Percentiles rank a stretch among this genome's conserved stretches.
Conservation (phyloP, 2,797 vertebrate species). For the Lycodopsis pacificus region DNA sequence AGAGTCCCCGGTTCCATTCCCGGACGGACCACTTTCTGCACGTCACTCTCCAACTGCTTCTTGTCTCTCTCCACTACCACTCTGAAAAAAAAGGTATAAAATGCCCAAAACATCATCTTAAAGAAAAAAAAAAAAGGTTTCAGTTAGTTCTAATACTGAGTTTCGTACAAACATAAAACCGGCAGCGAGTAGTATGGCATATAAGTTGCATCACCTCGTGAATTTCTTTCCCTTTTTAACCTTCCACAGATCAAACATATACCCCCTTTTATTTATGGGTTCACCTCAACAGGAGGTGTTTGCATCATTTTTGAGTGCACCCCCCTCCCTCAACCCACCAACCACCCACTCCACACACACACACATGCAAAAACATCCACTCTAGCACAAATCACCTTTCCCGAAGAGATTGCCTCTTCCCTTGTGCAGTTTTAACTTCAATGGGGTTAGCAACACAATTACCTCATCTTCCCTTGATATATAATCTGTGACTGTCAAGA, state of each 20-base stretch:
- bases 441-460: constrained; percentile 68
- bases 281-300: constrained; percentile 49
- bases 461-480: constrained; percentile 68
- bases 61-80: not conserved
- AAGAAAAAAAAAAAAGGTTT: not conserved
- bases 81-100: not conserved
- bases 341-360: constrained; percentile 14
- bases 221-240: constrained; percentile 32
- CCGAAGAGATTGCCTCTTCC: constrained; percentile 40
- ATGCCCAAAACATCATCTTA: not conserved
- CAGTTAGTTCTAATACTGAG: not conserved
- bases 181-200: not conserved
- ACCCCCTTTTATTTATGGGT: constrained; percentile 45
- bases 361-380: constrained; percentile 7
- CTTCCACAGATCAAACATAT: constrained; percentile 51
- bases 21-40: not conserved
- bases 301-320: constrained; percentile 30
- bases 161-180: constrained; percentile 26
- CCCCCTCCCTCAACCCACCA: not conserved
- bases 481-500: constrained; percentile 62
- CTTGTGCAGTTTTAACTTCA: constrained; percentile 65
- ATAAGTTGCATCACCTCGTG: constrained; percentile 56
- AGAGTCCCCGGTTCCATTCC: not conserved
- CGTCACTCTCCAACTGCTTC: not conserved
- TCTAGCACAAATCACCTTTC: constrained; percentile 52